Evolutionary conservation across 2,113 vertebrate genomes (phyloP).

Genomic region (Eulemur rufifrons): DNA sequence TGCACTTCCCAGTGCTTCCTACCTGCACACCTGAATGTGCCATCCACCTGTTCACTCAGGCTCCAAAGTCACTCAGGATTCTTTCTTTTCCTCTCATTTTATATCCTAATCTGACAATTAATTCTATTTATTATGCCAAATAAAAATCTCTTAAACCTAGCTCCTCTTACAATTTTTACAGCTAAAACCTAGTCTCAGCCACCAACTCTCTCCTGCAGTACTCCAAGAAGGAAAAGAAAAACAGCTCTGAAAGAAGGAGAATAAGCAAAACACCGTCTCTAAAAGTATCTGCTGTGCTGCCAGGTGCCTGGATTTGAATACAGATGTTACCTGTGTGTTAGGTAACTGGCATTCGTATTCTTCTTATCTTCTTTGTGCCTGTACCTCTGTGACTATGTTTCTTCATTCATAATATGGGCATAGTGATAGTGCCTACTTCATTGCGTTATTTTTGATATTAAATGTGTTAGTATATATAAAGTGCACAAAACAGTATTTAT

Average conservation of each 20-base stretch:
- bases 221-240: background rate
- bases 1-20: accelerated
- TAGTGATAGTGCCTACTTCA: background rate
- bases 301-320: too few relatives aligned
- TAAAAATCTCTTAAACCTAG: background rate
- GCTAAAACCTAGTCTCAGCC: background rate
- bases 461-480: background rate
- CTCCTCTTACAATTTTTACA: background rate
- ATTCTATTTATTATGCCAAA: background rate
- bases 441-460: background rate
- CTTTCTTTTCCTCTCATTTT: background rate
- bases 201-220: accelerated
- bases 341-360: accelerated
- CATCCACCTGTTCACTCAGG: background rate
- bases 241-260: background rate
- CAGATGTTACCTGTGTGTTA: accelerated
- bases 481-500: accelerated
- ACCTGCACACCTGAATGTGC: accelerated
- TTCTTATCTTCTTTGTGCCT: background rate
- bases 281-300: accelerated
- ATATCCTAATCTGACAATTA: background rate
- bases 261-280: accelerated
- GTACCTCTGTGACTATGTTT: too few relatives aligned
- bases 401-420: background rate
- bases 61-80: background rate